Percentiles rank a stretch among this genome's conserved stretches.
Evolutionary conservation across 1,140 invertebrate genomes (phyloP).

Genomic region (Melipona quadrifasciata): DNA sequence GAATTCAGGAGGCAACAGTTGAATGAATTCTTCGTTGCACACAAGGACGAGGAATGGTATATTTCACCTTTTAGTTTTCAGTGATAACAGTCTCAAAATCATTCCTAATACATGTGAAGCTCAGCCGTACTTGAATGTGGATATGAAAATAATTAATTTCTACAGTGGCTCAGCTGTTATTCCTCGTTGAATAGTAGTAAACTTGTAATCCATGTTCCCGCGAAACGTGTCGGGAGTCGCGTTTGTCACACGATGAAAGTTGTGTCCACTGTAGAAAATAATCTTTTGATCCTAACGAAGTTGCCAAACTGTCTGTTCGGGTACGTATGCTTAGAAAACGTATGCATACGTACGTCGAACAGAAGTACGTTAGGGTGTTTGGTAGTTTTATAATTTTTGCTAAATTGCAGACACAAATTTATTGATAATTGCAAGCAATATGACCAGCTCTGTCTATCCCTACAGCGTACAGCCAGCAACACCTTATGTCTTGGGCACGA

Average conservation of each 20-base stretch:
- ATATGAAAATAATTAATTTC: slow-evolving; percentile 49
- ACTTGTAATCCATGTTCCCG: neutral
- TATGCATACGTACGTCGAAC: slow-evolving; percentile 41
- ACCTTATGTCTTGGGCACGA: slow-evolving; percentile 76
- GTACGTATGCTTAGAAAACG: slow-evolving; percentile 33
- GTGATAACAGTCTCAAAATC: neutral
- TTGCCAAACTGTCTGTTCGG: slow-evolving; percentile 35
- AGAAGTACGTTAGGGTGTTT: slow-evolving; percentile 23
- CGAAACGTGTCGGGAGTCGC: neutral
- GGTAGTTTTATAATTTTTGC: slow-evolving; percentile 57
- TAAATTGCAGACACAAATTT: slow-evolving; percentile 65
- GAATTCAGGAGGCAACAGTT: slow-evolving; percentile 98
- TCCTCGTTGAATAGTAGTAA: neutral
- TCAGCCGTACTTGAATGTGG: slow-evolving; percentile 40
- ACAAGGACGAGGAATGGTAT: slow-evolving; percentile 99
- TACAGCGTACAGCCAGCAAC: slow-evolving; percentile 80
- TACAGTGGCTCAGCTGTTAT: slow-evolving; percentile 41
- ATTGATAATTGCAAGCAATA: slow-evolving; percentile 73
- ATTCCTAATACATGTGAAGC: neutral
- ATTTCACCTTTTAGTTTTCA: slow-evolving; percentile 32
- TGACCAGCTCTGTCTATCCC: slow-evolving; percentile 81
- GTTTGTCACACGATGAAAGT: neutral
- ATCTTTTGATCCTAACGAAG: slow-evolving; percentile 10
- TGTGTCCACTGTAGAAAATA: slow-evolving; percentile 42
- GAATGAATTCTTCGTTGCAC: slow-evolving; percentile 99